Evolutionary conservation across 2,797 vertebrate genomes (phyloP).

Genomic region (Catostomus latipinnis): DNA sequence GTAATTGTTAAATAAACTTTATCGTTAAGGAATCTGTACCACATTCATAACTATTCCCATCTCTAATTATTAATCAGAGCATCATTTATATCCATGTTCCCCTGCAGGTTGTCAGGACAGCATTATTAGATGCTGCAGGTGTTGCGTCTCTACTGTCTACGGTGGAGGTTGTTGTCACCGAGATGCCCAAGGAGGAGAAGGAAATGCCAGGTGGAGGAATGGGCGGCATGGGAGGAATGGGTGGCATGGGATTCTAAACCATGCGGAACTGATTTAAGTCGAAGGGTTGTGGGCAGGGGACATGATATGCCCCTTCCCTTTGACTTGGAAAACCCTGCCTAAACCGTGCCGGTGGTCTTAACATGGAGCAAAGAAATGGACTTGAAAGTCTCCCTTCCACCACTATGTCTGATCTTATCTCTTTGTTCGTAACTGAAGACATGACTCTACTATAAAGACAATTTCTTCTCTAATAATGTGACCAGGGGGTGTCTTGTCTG

Average conservation of each 20-base stretch:
- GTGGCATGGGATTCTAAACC: constrained; percentile 85
- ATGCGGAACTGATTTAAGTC: constrained; percentile 70
- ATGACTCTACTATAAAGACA: constrained; percentile 28
- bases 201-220: constrained; percentile 88
- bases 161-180: constrained; percentile 93
- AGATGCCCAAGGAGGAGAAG: constrained; percentile 96
- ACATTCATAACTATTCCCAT: no score
- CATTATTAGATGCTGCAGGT: constrained; percentile 91
- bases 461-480: constrained; percentile 19
- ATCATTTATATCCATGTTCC: not conserved
- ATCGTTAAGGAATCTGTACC: no score
- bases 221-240: constrained; percentile 86
- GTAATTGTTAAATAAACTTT: no score
- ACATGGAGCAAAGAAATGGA: constrained; percentile 62
- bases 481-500: not conserved
- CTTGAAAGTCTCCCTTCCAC: constrained; percentile 36
- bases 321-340: constrained; percentile 51
- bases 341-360: constrained; percentile 60
- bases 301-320: constrained; percentile 52
- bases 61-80: no score
- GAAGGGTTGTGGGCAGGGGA: constrained; percentile 53
- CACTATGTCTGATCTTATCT: constrained; percentile 20
- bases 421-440: constrained; percentile 52
- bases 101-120: constrained; percentile 93
- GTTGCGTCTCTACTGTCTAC: constrained; percentile 93